Conservation (phyloP, 2,888 invertebrate genomes). For the Pyrgus malvae region DNA sequence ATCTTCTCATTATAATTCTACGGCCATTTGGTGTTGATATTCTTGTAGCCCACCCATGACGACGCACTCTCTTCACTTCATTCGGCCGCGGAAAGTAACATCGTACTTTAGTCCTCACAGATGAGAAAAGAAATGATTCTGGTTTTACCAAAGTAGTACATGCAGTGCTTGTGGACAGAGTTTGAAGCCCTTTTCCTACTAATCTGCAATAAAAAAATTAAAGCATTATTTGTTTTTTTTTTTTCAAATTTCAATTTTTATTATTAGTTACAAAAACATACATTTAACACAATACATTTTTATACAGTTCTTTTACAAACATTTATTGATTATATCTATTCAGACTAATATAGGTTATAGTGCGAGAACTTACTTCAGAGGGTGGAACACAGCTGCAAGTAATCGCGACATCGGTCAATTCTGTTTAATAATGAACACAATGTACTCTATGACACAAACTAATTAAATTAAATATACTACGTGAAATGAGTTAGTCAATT, state of each 20-base stretch:
- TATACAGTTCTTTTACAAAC: too few species aligned
- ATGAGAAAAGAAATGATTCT: slow-evolving; percentile 53
- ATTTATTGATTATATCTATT: too few species aligned
- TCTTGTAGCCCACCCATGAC: slow-evolving; percentile 86
- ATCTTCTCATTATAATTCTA: slow-evolving; percentile 87
- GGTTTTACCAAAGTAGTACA: slow-evolving; percentile 52
- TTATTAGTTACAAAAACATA: too few species aligned
- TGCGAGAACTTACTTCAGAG: slow-evolving; percentile 50
- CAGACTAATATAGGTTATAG: background rate
- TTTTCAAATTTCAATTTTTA: too few species aligned
- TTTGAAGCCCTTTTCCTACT: slow-evolving; percentile 52
- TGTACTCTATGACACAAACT: too few species aligned
- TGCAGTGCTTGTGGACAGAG: slow-evolving; percentile 40
- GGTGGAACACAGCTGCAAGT: slow-evolving; percentile 57
- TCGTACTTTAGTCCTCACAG: slow-evolving; percentile 78
- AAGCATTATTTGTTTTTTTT: background rate
- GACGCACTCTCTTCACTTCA: slow-evolving; percentile 86
- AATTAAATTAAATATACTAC: too few species aligned
- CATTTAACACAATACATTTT: too few species aligned
- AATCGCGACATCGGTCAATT: slow-evolving; percentile 56
- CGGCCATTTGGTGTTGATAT: slow-evolving; percentile 87
- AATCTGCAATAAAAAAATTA: slow-evolving; percentile 46
- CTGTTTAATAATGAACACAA: background rate
- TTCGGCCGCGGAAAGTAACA: slow-evolving; percentile 88
- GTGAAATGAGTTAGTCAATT: too few species aligned